Evolutionary conservation across 2,113 vertebrate species (phyloP).

Genomic region (Shinisaurus crocodilurus): DNA sequence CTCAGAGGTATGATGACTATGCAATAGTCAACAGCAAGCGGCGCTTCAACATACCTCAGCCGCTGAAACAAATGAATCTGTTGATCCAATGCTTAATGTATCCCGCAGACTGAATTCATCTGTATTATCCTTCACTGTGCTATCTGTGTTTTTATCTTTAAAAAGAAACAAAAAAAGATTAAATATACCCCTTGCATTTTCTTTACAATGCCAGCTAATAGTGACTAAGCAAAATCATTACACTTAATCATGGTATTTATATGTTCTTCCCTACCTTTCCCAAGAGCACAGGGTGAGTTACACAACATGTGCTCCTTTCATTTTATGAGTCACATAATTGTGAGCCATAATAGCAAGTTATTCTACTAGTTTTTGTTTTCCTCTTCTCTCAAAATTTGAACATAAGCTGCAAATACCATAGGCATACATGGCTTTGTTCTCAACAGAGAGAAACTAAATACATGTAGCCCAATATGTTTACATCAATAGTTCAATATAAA

Average conservation of each 20-base stretch:
- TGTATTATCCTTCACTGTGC: slow-evolving; percentile 77
- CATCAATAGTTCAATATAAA: too few species aligned
- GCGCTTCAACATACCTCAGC: slow-evolving; percentile 84
- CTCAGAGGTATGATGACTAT: background rate
- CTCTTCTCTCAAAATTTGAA: slow-evolving; percentile 31
- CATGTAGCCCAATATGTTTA: too few species aligned
- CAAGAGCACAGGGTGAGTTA: background rate
- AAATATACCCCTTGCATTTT: background rate
- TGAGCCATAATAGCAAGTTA: background rate
- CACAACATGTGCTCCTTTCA: background rate
- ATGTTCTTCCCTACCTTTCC: background rate
- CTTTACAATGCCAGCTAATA: background rate
- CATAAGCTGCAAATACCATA: background rate
- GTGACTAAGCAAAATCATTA: background rate
- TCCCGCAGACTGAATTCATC: slow-evolving; percentile 87
- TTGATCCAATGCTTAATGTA: slow-evolving; percentile 87
- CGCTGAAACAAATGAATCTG: slow-evolving; percentile 92
- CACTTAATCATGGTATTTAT: background rate
- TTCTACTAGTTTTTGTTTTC: background rate
- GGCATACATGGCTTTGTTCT: background rate
- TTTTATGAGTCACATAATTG: background rate
- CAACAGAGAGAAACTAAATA: background rate
- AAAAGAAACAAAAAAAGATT: background rate
- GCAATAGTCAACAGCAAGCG: background rate
- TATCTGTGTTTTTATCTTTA: slow-evolving; percentile 85